Base-by-base conservation (phyloP, 2,888 invertebrate species). In the Amphipoea lucens region DNA sequence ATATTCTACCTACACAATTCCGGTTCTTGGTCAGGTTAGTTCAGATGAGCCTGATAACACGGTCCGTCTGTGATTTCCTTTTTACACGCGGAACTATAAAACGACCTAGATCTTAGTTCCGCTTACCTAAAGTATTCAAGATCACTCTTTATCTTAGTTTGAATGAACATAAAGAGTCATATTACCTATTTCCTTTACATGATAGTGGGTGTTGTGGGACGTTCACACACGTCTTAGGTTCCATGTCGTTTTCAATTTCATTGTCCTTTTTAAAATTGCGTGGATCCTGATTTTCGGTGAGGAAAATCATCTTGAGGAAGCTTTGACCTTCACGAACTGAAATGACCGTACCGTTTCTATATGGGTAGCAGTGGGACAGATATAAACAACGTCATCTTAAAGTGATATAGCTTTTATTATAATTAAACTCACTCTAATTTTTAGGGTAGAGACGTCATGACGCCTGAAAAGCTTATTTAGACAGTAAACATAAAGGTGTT, bases 21-120 rank as follows among this genome's bases (percentile, higher is more conserved):
- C 82, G 75, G 82, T 79, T 83, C 45, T 74, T 67, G 67, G 14
- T 66, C 70, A 71, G 63, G 80, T 83, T 66, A 72, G 66, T 76
- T 82, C 54, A 69, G 78, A 85, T 74, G 62, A 65, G 54, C 45
- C 66, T 67, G 60, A 79, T 72, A 78, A 40, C 45, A 63, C 54
- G 65, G 79, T 82, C 81, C 84, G 69, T 79, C 73, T 74, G 73
- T 83, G 84, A 75, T 83, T 87, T 84, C 87, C 89, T 82, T 80
- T 81, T 86, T 67, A 83, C 68, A 79, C 67, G 62, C 86, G 78
- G 88, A 88, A 87, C 75, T 83, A 83, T 67, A 73, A 74, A 60
- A 75, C 57, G 79, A 76, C 84, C 81, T 78, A 86, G 78, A 84
- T 80, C 70, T 75, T 74, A 76, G 75, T 87, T 88, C 85, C 87